These are phyloP conservation scores for Rhea americana DNA, from an alignment of 2,113 vertebrate genomes.

Conservation along the genomic window DNA sequence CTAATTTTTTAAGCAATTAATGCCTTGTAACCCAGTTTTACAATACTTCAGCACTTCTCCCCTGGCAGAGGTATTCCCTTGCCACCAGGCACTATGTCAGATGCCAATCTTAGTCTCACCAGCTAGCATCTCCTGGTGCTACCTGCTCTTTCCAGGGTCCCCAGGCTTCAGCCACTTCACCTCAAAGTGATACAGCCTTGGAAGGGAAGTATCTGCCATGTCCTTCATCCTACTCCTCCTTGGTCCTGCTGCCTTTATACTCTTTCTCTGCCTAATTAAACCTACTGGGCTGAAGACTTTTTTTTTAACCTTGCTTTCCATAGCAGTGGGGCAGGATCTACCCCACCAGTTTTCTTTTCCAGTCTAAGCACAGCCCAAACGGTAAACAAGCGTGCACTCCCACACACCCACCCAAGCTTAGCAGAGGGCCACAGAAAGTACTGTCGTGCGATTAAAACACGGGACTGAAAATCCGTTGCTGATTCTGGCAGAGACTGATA, in stretches of 20 bases:
- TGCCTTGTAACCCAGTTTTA: background rate
- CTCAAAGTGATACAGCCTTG: background rate
- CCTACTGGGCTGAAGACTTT: background rate
- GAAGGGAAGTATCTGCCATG: background rate
- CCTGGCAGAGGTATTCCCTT: background rate
- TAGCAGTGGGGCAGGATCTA: constrained; percentile 5
- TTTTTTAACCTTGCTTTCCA: constrained; percentile 12
- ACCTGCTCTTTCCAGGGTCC: background rate
- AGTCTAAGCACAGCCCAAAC: background rate
- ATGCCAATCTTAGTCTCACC: background rate
- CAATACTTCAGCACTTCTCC: background rate
- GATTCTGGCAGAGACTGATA: constrained; percentile 4
- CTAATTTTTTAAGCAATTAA: constrained; percentile 4
- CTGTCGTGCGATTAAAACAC: background rate
- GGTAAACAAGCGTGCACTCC: background rate
- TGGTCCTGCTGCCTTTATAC: background rate
- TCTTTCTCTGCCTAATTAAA: constrained; percentile 18
- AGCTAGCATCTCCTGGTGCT: background rate
- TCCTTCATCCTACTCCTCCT: background rate
- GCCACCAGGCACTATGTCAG: background rate
- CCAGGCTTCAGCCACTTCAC: background rate
- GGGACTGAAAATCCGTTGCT: background rate
- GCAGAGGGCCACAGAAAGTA: background rate
- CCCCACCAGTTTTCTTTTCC: background rate
- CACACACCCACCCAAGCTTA: background rate